Evolutionary conservation across 2,113 vertebrate species (phyloP), one percentile per base, ranked within the genome.

Genomic region (Marmota monax): DNA sequence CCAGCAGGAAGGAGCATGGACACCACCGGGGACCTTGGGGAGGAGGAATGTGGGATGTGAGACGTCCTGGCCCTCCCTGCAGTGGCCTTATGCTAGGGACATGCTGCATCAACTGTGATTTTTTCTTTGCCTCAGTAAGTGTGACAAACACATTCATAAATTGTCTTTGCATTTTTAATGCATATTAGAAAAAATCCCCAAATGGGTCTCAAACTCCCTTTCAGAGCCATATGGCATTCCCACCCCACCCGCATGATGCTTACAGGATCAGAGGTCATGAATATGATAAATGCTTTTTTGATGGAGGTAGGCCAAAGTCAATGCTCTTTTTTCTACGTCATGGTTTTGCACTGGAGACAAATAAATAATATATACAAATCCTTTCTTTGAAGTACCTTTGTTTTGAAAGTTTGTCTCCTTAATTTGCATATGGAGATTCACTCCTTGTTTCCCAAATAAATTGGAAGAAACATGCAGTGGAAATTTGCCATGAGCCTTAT

Each of bases 401-500:
- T 94, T 85, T 78, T 63, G 29, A 29, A 91, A 78, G 37, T 56
- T 84, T 85, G 17, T 91, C 86, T 93, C 63, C n/a, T 88, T 74
- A 82, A 94, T 97, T 91, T 91, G 82, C 37, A 7, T 77, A 61
- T 14, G 73, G 58, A 85, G 56, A 88, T 48, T 76, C n/a, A 34
- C 23, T 83, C 61, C 42, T 82, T 74, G 39, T 58, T 95, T 93
- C 73, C 83, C 78, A 94, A 91, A 89, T 93, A 77, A 82, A 85
- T 58, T 39, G 13, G 34, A 89, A 97, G 74, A 70, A 91, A 77
- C 56, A 51, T 34, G 69, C 37, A 83, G 88, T 89, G 63, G 79
- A 95, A 92, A 93, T 83, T 91, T 88, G 83, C 78, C 94, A 7
- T 37, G 25, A 95, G 53, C 82, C 45, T 94, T 83, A 88, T n/a